A percentile compares a stretch with the other conserved stretches of the same genome.
Evolutionary conservation across 2,888 invertebrate species (phyloP).

Genomic region (Ophioninae sp.): DNA sequence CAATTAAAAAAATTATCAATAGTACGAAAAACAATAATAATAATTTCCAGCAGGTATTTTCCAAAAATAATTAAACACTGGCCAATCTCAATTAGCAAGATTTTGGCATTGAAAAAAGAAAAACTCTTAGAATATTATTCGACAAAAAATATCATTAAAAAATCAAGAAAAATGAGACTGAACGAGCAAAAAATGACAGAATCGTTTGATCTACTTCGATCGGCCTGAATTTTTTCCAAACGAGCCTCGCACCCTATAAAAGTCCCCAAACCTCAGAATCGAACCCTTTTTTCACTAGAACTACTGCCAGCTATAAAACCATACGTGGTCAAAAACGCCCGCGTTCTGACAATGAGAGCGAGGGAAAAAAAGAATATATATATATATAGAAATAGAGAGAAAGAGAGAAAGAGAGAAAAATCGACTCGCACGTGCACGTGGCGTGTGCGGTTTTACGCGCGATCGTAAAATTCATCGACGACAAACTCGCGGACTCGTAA

Average conservation of each 20-base stretch:
- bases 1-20: neutral
- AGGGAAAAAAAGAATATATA: neutral
- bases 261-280: neutral
- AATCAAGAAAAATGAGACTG: neutral
- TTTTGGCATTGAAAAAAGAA: neutral
- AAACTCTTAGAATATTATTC: neutral
- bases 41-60: neutral
- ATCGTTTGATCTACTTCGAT: neutral
- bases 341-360: conserved; percentile 3
- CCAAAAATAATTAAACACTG: neutral
- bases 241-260: neutral
- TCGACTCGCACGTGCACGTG: conserved; percentile 54
- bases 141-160: neutral
- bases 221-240: neutral
- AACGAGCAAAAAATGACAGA: too few species aligned
- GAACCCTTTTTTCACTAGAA: neutral
- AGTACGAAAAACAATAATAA: neutral
- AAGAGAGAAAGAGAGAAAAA: conserved; percentile 19
- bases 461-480: conserved; percentile 59
- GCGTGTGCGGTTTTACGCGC: conserved; percentile 56
- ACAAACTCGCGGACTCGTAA: conserved; percentile 49
- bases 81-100: too few species aligned
- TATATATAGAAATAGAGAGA: neutral
- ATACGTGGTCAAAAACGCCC: conserved; percentile 31
- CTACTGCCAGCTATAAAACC: neutral